Evolutionary conservation across 2,113 vertebrate species (phyloP).

Genomic region (Proteles cristata): DNA sequence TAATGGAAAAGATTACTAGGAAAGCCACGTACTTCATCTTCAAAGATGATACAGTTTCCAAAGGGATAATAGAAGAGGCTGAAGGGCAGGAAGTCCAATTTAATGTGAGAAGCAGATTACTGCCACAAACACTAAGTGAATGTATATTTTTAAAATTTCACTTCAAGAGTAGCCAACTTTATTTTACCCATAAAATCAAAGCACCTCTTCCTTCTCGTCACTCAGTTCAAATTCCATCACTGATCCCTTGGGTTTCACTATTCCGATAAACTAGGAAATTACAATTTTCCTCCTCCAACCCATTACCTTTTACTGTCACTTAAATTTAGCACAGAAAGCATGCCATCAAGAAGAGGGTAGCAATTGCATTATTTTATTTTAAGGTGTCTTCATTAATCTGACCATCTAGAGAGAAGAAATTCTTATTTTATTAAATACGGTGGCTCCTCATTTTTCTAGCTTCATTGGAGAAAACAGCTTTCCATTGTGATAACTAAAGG

Average conservation of each 20-base stretch:
- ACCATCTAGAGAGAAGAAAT: conserved; percentile 42
- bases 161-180: conserved; percentile 37
- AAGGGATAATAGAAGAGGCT: background rate
- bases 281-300: conserved; percentile 20
- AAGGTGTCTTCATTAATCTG: conserved; percentile 45
- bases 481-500: background rate
- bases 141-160: conserved; percentile 28
- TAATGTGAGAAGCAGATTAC: conserved; percentile 13
- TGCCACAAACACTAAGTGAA: conserved; percentile 53
- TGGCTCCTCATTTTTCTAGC: conserved; percentile 16
- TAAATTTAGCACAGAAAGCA: conserved; percentile 21
- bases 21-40: conserved; percentile 19
- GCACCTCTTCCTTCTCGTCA: background rate
- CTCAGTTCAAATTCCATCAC: conserved; percentile 26
- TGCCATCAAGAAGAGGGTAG: background rate
- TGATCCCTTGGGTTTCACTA: conserved; percentile 23
- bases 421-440: conserved; percentile 47
- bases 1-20: conserved; percentile 36
- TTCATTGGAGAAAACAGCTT: conserved; percentile 2
- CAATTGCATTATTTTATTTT: conserved; percentile 3
- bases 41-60: conserved; percentile 39
- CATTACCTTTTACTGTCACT: conserved; percentile 41
- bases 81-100: conserved; percentile 11
- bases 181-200: conserved; percentile 58
- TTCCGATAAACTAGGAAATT: conserved; percentile 45